Percentiles rank a stretch among this genome's conserved stretches.
phyloP scores from a whole-genome alignment of 2,113 vertebrate genomes.

The Sprattus sprattus region DNA sequence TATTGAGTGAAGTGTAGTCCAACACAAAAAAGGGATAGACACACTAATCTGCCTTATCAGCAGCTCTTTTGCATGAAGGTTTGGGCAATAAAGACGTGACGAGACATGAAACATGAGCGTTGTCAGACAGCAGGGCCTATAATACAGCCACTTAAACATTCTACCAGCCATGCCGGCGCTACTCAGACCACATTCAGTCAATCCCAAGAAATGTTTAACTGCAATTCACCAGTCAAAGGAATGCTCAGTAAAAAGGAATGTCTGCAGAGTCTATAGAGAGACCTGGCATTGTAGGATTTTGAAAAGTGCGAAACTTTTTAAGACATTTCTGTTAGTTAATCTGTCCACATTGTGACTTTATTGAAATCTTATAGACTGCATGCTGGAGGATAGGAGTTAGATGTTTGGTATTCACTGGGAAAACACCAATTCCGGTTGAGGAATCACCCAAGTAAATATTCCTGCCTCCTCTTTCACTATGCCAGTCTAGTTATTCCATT shows the following conservation, averaged over 20 bases:
- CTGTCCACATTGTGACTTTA: not conserved
- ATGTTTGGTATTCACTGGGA: not conserved
- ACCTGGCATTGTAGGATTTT: not conserved
- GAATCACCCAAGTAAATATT: not conserved
- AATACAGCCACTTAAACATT: not conserved
- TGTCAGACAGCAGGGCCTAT: not conserved
- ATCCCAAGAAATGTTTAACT: not conserved
- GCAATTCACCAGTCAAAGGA: not conserved
- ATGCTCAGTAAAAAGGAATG: not conserved
- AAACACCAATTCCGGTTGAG: constrained; percentile 6
- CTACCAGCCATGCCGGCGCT: not conserved
- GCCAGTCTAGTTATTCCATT: constrained; percentile 22
- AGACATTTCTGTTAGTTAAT: not conserved
- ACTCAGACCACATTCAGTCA: not conserved
- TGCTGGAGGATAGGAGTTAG: not conserved
- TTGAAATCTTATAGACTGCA: not conserved
- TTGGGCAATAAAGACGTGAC: not conserved
- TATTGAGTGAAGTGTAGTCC: not conserved
- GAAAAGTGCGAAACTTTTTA: not conserved
- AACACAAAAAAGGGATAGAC: too few species aligned
- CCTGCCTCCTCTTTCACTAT: not conserved
- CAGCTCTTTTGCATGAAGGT: not conserved
- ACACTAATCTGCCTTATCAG: too few species aligned
- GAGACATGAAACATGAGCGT: not conserved
- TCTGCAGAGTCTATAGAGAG: not conserved